Conservation (phyloP, 2,888 invertebrate genomes). For the Halocaridina rubra region DNA sequence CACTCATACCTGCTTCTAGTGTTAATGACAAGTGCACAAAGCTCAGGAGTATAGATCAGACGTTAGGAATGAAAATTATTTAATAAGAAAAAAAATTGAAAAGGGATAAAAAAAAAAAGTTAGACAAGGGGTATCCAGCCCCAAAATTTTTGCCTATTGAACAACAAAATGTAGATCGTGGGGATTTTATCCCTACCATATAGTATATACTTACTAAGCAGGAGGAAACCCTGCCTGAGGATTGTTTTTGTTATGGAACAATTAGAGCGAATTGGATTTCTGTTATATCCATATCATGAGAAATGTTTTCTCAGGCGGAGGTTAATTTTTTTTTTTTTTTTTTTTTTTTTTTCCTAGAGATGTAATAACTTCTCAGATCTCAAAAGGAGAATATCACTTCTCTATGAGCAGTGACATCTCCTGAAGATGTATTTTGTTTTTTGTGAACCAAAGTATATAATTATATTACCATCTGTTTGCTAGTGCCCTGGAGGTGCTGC, state of each 20-base stretch:
- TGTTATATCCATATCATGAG: too few species aligned
- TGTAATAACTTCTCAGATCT: slow-evolving; percentile 35
- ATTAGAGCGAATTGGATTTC: too few species aligned
- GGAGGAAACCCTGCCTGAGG: slow-evolving; percentile 29
- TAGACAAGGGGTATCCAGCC: too few species aligned
- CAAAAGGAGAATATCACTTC: slow-evolving; percentile 37
- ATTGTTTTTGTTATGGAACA: too few species aligned
- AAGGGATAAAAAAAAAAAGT: slow-evolving; percentile 33
- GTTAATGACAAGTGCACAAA: slow-evolving; percentile 49
- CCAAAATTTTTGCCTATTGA: slow-evolving; percentile 29
- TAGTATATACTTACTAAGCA: slow-evolving; percentile 7
- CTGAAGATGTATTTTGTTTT: slow-evolving; percentile 22
- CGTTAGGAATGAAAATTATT: too few species aligned
- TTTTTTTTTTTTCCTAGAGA: slow-evolving; percentile 29
- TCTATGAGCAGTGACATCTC: slow-evolving; percentile 31
- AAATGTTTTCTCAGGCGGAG: slow-evolving; percentile 20
- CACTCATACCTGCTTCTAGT: slow-evolving; percentile 39
- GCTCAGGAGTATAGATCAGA: slow-evolving; percentile 45
- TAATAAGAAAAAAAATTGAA: not conserved
- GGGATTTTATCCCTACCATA: too few species aligned
- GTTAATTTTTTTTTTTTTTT: slow-evolving; percentile 9
- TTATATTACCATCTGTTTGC: slow-evolving; percentile 25
- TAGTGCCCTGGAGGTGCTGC: slow-evolving; percentile 43
- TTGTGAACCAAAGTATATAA: slow-evolving; percentile 51
- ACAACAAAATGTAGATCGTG: not conserved